phyloP scores from a whole-genome alignment of 2,888 invertebrate genomes.

The Drosophila formosana region DNA sequence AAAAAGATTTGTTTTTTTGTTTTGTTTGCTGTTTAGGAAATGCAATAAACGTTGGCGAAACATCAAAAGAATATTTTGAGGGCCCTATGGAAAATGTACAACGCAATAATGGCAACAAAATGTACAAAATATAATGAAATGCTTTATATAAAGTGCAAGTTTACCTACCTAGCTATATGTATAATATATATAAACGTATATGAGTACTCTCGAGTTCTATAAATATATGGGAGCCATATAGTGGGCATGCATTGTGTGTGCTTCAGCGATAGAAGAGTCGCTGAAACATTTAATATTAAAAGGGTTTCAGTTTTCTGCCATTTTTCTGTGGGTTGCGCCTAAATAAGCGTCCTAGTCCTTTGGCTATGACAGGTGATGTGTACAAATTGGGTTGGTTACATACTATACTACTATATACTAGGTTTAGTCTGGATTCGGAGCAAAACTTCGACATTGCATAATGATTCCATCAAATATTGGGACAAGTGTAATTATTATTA shows the following conservation, averaged over 20 bases:
- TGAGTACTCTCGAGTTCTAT: conserved; percentile 30
- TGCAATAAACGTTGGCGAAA: conserved; percentile 6
- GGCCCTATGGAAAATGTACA: conserved; percentile 23
- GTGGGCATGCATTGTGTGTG: conserved; percentile 33
- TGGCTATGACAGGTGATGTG: not conserved
- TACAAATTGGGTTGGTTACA: not conserved
- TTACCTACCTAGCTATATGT: not conserved
- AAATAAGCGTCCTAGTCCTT: conserved; percentile 1
- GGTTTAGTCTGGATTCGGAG: not conserved
- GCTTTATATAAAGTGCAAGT: conserved; percentile 16
- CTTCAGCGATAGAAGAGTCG: conserved; percentile 12
- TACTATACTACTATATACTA: not conserved
- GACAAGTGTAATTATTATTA: too few species aligned
- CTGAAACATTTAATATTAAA: conserved; percentile 32
- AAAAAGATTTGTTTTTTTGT: conserved; percentile 4
- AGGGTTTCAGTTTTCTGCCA: conserved; percentile 34
- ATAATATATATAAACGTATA: conserved; percentile 3
- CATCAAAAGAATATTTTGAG: conserved; percentile 20
- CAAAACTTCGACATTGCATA: too few species aligned
- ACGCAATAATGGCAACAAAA: conserved; percentile 33
- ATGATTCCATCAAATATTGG: too few species aligned
- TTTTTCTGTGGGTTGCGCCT: conserved; percentile 8
- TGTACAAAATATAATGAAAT: conserved; percentile 28
- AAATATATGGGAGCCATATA: conserved; percentile 39
- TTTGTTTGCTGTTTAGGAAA: not conserved